phyloP scores from a whole-genome alignment of 1,140 invertebrate genomes.

The Cydia splendana region DNA sequence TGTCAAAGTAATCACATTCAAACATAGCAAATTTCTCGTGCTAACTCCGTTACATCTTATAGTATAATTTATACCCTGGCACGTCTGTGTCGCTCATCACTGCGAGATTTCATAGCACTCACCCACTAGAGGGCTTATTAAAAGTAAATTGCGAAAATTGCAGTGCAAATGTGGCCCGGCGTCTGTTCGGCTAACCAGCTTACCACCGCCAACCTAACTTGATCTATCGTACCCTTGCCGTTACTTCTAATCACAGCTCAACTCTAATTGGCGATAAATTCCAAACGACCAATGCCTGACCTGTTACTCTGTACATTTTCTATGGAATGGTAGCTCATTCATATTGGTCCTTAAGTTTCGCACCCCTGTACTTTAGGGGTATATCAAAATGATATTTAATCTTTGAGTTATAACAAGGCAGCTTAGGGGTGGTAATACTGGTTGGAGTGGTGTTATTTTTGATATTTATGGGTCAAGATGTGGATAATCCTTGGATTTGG shows the following conservation, averaged over 20 bases:
- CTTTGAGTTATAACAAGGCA: constrained; percentile 69
- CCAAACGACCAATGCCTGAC: constrained; percentile 34
- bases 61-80: constrained; percentile 32
- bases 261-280: constrained; percentile 38
- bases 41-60: constrained; percentile 32
- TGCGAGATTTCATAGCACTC: constrained; percentile 67
- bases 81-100: constrained; percentile 46
- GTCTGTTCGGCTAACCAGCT: constrained; percentile 64
- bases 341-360: constrained; percentile 32
- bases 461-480: constrained; percentile 34
- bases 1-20: background rate
- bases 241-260: constrained; percentile 37
- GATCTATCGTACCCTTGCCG: constrained; percentile 42
- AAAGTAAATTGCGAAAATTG: constrained; percentile 78
- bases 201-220: constrained; percentile 50
- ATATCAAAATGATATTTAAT: constrained; percentile 63
- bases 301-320: constrained; percentile 31
- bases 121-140: constrained; percentile 70
- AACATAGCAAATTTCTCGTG: constrained; percentile 14
- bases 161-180: constrained; percentile 70
- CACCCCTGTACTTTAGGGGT: constrained; percentile 50
- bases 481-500: constrained; percentile 35
- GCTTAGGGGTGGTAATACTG: constrained; percentile 63
- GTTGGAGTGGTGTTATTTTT: constrained; percentile 36
- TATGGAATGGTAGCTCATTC: constrained; percentile 3